Conservation (phyloP, 2,888 invertebrate genomes). For the Troglohyphantes excavatus region DNA sequence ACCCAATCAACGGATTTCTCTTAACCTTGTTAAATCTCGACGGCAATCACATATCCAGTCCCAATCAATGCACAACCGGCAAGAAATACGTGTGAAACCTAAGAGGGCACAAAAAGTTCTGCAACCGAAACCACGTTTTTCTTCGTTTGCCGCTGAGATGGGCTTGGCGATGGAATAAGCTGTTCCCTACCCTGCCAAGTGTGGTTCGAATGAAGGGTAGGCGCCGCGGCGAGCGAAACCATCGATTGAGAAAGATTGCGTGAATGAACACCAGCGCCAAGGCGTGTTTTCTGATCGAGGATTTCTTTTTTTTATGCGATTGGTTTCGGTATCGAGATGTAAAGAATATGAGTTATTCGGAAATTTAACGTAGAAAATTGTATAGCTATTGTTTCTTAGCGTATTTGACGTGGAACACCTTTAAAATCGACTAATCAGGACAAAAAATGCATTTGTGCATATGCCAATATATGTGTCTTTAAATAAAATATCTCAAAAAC, state of each 20-base stretch:
- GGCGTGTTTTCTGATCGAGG: not conserved
- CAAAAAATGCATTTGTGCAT: too few species aligned
- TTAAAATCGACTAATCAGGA: too few species aligned
- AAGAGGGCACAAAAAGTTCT: not conserved
- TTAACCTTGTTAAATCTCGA: not conserved
- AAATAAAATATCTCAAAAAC: too few species aligned
- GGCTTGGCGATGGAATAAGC: slow-evolving; percentile 4
- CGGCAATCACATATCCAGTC: not conserved
- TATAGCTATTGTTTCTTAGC: too few species aligned
- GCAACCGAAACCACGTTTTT: slow-evolving; percentile 24
- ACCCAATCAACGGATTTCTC: not conserved
- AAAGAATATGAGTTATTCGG: not conserved
- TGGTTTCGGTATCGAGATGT: not conserved
- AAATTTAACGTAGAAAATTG: too few species aligned
- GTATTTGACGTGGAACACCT: too few species aligned
- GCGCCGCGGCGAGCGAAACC: not conserved
- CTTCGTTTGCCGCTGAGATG: not conserved
- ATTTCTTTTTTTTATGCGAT: not conserved
- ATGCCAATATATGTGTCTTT: too few species aligned
- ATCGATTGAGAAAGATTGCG: slow-evolving; percentile 32
- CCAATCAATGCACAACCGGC: not conserved
- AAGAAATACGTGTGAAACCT: not conserved
- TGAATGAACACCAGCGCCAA: slow-evolving; percentile 19
- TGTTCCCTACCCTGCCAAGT: slow-evolving; percentile 4
- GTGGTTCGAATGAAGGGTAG: slow-evolving; percentile 10